phyloP scores from a whole-genome alignment of 2,797 vertebrate genomes.

The Apogon hyalosoma region DNA sequence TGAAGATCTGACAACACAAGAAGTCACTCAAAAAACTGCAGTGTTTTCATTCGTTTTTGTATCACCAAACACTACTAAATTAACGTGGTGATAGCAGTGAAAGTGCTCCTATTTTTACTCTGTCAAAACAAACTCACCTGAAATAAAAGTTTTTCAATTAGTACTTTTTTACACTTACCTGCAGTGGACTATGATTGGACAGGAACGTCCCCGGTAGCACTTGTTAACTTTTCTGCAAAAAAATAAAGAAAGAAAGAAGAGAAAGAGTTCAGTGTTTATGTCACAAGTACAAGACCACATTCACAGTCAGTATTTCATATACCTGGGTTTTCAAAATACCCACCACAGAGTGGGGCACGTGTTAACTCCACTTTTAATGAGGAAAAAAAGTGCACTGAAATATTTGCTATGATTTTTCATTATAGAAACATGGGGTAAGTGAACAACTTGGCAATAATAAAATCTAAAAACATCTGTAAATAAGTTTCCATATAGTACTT shows the following conservation, averaged over 20 bases:
- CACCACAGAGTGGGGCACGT: not conserved
- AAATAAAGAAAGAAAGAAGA: constrained; percentile 71
- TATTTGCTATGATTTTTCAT: not conserved
- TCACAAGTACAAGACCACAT: not conserved
- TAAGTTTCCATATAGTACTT: no score
- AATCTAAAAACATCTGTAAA: no score
- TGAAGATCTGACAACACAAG: no score
- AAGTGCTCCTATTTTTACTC: no score
- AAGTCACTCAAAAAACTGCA: no score
- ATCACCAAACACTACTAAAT: no score
- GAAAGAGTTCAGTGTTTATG: constrained; percentile 47
- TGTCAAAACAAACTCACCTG: not conserved
- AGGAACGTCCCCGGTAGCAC: constrained; percentile 97
- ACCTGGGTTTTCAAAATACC: not conserved
- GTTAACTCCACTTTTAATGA: not conserved
- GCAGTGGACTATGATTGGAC: constrained; percentile 98
- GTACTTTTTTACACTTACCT: constrained; percentile 88
- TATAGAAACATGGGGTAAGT: no score
- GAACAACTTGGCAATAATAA: not conserved
- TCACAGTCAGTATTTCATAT: not conserved
- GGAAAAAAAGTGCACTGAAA: not conserved
- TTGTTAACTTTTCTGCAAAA: constrained; percentile 98
- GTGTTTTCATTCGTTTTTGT: no score
- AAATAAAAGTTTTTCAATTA: no score
- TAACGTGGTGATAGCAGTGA: no score